These are phyloP conservation scores for Metalampra italica DNA, from an alignment of 2,888 invertebrate species.

Conservation along the genomic window DNA sequence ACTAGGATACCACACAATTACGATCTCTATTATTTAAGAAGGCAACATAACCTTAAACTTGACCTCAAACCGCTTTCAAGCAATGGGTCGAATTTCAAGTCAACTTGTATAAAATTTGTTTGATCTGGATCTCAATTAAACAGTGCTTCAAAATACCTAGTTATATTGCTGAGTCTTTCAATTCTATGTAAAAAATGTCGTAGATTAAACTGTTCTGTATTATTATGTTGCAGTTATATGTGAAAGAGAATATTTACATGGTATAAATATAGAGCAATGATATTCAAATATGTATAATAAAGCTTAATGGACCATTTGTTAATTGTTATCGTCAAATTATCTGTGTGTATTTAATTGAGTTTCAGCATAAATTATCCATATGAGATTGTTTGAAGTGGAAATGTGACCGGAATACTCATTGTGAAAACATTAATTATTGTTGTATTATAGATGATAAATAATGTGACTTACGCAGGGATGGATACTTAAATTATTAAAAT, in stretches of 20 bases:
- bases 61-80: too few species aligned
- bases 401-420: constrained; percentile 73
- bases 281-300: constrained; percentile 28
- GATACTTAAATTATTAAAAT: constrained; percentile 80
- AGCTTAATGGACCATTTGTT: constrained; percentile 70
- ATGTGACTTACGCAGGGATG: constrained; percentile 80
- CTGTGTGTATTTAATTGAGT: constrained; percentile 46
- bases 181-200: not conserved
- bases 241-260: not conserved
- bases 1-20: too few species aligned
- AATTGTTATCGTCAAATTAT: constrained; percentile 53
- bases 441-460: constrained; percentile 78
- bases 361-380: constrained; percentile 76
- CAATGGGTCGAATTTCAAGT: too few species aligned
- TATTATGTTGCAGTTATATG: constrained; percentile 20
- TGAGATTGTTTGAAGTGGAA: constrained; percentile 50
- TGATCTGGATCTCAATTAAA: too few species aligned
- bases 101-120: too few species aligned
- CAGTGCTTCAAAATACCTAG: too few species aligned
- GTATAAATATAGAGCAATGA: constrained; percentile 55
- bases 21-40: too few species aligned
- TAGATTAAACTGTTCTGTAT: constrained; percentile 17
- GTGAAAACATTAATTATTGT: constrained; percentile 73
- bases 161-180: not conserved
- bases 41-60: too few species aligned